Conservation (phyloP, 2,888 invertebrate genomes). For the Aproaerema taeniolella region DNA sequence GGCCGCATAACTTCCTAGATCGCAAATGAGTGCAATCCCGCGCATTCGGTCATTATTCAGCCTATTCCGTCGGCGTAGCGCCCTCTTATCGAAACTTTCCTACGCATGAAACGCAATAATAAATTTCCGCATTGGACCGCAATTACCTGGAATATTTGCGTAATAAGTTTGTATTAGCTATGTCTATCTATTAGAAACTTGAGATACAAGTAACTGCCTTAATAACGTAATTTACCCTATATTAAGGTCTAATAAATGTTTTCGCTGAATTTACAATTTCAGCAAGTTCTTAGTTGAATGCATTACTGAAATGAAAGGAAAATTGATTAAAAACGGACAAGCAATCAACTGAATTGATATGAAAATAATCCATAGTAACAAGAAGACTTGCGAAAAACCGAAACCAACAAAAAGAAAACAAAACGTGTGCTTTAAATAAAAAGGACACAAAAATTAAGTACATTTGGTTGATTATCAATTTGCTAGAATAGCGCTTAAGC, state of each 20-base stretch:
- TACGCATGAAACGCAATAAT: constrained; percentile 51
- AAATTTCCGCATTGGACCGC: constrained; percentile 54
- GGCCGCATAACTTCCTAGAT: constrained; percentile 32
- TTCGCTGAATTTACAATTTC: not conserved
- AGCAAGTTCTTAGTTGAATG: not conserved
- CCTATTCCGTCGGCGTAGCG: constrained; percentile 28
- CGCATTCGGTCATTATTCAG: constrained; percentile 24
- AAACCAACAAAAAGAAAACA: no score
- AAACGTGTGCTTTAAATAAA: no score
- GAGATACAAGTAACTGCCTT: constrained; percentile 10
- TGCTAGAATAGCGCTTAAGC: not conserved
- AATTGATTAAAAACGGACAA: not conserved
- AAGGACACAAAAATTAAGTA: no score
- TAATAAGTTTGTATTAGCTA: constrained; percentile 23
- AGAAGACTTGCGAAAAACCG: no score
- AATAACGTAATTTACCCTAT: not conserved
- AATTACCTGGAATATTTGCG: constrained; percentile 41
- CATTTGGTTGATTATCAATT: not conserved
- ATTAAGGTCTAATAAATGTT: not conserved
- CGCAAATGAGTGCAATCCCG: constrained; percentile 46
- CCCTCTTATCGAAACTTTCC: constrained; percentile 55
- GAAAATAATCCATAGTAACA: no score
- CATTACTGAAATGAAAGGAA: no score
- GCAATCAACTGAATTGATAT: not conserved
- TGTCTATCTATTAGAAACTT: constrained; percentile 14